phyloP scores from a whole-genome alignment of 1,140 invertebrate genomes.

The Drepana arcuata region DNA sequence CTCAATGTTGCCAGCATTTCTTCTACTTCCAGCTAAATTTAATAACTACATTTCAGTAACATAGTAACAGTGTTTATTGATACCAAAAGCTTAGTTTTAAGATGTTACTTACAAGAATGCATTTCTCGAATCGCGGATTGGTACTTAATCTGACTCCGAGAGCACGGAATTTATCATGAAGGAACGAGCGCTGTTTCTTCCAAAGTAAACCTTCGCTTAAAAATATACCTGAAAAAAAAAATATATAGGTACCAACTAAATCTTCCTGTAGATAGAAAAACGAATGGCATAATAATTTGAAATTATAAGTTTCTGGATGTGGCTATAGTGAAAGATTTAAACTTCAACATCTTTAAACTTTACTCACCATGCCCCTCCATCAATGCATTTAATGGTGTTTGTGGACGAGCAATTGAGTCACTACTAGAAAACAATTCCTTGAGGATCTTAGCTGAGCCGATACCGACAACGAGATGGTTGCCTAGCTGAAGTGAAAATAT shows the following conservation, averaged over 20 bases:
- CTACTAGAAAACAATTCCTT: conserved; percentile 20
- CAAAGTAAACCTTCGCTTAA: conserved; percentile 88
- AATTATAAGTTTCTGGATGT: too few species aligned
- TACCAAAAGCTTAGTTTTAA: too few species aligned
- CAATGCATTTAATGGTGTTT: conserved; percentile 24
- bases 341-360: too few species aligned
- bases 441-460: conserved; percentile 18
- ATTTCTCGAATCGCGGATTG: conserved; percentile 21
- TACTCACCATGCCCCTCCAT: conserved; percentile 23
- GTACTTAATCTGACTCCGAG: conserved; percentile 78
- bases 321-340: too few species aligned
- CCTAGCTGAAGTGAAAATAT: conserved; percentile 24
- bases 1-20: conserved; percentile 76
- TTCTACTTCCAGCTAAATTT: conserved; percentile 78
- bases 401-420: conserved; percentile 21
- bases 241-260: not conserved
- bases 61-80: not conserved
- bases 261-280: too few species aligned
- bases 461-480: conserved; percentile 19
- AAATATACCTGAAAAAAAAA: conserved; percentile 80
- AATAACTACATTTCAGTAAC: too few species aligned
- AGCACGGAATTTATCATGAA: conserved; percentile 84
- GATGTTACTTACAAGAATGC: conserved; percentile 30
- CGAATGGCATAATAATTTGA: too few species aligned
- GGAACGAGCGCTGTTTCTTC: conserved; percentile 88